Conservation (phyloP, 2,113 vertebrate species). For the Nesoenas mayeri region DNA sequence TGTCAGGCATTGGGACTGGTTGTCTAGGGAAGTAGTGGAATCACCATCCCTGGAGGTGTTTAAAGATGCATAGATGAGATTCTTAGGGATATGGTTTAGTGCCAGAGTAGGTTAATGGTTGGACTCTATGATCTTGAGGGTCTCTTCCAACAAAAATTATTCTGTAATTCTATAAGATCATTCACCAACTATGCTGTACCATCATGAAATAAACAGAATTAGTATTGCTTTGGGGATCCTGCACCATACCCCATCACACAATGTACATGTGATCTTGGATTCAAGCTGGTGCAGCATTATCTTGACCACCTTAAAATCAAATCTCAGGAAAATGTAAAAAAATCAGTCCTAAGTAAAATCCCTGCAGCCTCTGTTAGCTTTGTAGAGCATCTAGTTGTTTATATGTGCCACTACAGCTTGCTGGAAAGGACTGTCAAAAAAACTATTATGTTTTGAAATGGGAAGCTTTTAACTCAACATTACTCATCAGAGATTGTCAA, state of each 20-base stretch:
- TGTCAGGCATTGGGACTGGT: too few relatives aligned
- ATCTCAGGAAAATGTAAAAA: neutral
- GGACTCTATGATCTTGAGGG: too few relatives aligned
- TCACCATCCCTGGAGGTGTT: too few relatives aligned
- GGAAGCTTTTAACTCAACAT: neutral
- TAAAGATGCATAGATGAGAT: too few relatives aligned
- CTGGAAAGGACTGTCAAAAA: neutral
- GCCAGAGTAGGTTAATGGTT: too few relatives aligned
- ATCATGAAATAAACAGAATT: rapidly evolving
- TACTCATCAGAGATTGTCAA: neutral
- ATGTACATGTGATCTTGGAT: rapidly evolving
- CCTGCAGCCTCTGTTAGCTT: neutral
- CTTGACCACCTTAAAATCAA: neutral
- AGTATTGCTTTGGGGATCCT: neutral
- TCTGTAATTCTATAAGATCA: too few relatives aligned
- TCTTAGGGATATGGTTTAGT: too few relatives aligned
- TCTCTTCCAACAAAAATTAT: too few relatives aligned
- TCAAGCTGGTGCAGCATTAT: neutral
- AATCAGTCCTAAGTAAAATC: neutral
- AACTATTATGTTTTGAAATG: neutral
- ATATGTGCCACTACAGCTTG: neutral
- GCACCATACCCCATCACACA: too few relatives aligned
- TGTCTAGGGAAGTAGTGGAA: too few relatives aligned
- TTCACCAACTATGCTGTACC: neutral
- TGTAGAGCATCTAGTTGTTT: neutral